These are phyloP conservation scores for Dryobates pubescens DNA, from an alignment of 2,797 vertebrate species.

Conservation along the genomic window DNA sequence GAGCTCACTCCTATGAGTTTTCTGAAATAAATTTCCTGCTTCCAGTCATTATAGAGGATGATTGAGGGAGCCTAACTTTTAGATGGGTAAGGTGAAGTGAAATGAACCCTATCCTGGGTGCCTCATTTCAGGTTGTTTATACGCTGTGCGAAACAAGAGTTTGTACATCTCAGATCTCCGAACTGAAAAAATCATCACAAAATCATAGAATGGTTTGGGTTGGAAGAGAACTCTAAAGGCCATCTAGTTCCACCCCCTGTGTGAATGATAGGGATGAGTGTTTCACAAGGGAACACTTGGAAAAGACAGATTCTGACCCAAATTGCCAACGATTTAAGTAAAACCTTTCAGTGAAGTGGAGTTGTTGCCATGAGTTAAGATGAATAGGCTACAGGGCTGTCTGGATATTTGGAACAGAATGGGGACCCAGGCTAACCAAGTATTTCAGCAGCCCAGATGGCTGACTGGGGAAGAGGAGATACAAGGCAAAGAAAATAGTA, in stretches of 20 bases:
- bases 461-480: neutral
- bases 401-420: neutral
- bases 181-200: neutral
- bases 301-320: neutral
- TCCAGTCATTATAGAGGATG: neutral
- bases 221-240: no score
- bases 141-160: neutral
- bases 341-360: neutral
- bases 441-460: neutral
- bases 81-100: neutral
- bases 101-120: neutral
- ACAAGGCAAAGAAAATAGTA: neutral
- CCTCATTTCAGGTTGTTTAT: neutral
- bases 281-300: neutral
- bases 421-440: neutral
- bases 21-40: neutral
- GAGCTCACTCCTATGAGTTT: neutral
- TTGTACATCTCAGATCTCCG: neutral
- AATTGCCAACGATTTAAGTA: neutral
- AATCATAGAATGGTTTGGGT: no score
- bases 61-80: neutral
- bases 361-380: neutral
- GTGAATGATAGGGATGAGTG: neutral
- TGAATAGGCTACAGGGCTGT: neutral
- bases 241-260: neutral